Base-by-base conservation (phyloP, 2,113 vertebrate genomes). In the Cacatua alba region DNA sequence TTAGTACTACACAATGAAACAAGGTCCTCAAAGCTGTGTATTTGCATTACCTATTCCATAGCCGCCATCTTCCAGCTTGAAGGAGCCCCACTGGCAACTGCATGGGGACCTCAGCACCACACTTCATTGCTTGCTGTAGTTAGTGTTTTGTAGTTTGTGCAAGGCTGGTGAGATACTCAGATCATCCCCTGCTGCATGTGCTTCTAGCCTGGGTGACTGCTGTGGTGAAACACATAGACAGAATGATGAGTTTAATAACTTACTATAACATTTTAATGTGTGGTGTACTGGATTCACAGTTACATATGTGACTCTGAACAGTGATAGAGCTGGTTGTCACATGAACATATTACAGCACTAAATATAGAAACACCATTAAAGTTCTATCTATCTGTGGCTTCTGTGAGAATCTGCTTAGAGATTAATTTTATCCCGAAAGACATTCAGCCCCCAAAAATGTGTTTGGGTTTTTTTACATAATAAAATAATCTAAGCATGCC, bases 101-200 rank as follows among this genome's bases (percentile, higher is more conserved):
- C 2, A 0, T 7, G 11, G 62, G 67, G 21, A 12, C 31, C 43
- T 43, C 1, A 0, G 48, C 26, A 18, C 26, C 26, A 20, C 0
- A 2, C 59, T 91, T 24, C 29, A 4, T n/a, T 57, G 17, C 37
- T 60, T 18, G 62, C 33, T 87, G 74, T 23, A n/a, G 64, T 71
- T 35, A 55, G 14, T 8, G 1, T 46, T 64, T 65, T 65, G 15
- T 8, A 35, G 28, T 4, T 65, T 0, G 0, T 31, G 39, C 35
- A 51, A 75, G 33, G 46, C 77, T 75, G 55, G 23, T 33, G 71
- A 90, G 43, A 57, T 39, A 9, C 43, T 12, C 0, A 1, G 69
- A 14, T 44, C 35, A 51, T 44, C 5, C 33, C 28, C 41, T 0
- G 2, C 35, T 46, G 46, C 25, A 5, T 0, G 0, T 19, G 13